A percentile compares a stretch with the other conserved stretches of the same genome.
Conservation (phyloP, 2,888 invertebrate species). For the Habroteleia sp. region DNA sequence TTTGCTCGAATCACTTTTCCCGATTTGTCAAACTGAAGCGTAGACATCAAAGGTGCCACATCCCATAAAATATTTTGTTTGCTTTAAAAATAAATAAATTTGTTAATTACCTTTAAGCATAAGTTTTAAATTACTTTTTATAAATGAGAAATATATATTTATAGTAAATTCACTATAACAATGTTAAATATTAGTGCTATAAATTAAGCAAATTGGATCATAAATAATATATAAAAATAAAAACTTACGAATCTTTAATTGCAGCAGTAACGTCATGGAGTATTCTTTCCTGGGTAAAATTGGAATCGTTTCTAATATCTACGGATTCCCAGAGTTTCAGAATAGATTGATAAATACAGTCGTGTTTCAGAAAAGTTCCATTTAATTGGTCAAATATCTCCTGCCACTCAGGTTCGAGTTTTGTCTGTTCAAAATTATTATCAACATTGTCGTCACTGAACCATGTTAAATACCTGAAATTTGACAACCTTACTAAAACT, state of each 20-base stretch:
- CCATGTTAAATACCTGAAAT: constrained; percentile 75
- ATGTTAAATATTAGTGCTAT: too few relatives aligned
- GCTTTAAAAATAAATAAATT: constrained; percentile 12
- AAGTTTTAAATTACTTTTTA: too few relatives aligned
- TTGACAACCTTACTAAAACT: too few relatives aligned
- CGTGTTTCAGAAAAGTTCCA: constrained; percentile 67
- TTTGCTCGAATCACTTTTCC: constrained; percentile 73
- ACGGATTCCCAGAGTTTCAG: constrained; percentile 73
- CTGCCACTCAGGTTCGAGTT: constrained; percentile 61
- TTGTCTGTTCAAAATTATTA: constrained; percentile 38
- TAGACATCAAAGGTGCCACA: constrained; percentile 73
- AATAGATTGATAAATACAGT: constrained; percentile 77
- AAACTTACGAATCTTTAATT: constrained; percentile 71
- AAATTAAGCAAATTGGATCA: too few relatives aligned
- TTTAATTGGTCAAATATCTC: constrained; percentile 69
- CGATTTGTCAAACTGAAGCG: constrained; percentile 69
- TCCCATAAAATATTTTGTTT: constrained; percentile 69
- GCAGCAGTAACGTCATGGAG: constrained; percentile 72
- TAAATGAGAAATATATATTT: too few relatives aligned
- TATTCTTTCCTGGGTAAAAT: constrained; percentile 69
- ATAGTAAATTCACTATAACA: too few relatives aligned
- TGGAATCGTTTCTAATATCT: constrained; percentile 60
- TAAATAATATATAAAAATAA: too few relatives aligned
- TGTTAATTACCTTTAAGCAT: too few relatives aligned
- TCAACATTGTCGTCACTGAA: constrained; percentile 68